Evolutionary conservation across 2,797 vertebrate species (phyloP), one percentile per base, ranked within the genome.

Genomic region (Mormyrops attenuatus): DNA sequence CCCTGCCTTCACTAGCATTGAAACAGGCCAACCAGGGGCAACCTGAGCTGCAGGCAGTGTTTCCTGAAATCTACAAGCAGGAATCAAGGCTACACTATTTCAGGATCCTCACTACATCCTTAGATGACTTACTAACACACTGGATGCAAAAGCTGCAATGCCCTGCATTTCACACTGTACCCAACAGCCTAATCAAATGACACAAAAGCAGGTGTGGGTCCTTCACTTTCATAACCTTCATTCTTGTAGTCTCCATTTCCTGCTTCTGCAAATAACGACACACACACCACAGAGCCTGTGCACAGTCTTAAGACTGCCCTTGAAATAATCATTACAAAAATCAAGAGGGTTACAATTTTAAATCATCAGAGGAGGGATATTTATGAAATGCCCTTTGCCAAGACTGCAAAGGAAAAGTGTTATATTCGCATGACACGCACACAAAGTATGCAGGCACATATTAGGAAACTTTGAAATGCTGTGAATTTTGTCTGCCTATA

Each of bases 121-220:
- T 85, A 47, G 22, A 49, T 52, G 77, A 85, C 82, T 52, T 52
- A 85, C 82, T 49, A 50, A 85, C 82, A 85, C n/a, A 85, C 82
- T 85, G 47, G n/a, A 80, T 80, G 38, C 38, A 80, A 47, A 80
- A 47, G 77, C 77, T 9, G 41, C 77, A 47, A 8, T 47, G 77
- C 77, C 82, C 82, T 85, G 82, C 47, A 85, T 85, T 85, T 85
- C 44, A 85, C 44, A 85, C n/a, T 22, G 44, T 22, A 15, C 82
- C n/a, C 41, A 85, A 26, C 22, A 30, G 44, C 49, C 22, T 52
- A 52, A 85, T 49, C 44, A 52, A 5, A 85, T 52, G 50, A 26
- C 26, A 13, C 11, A 6, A n/a, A 52, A 49, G 44, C 4, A 85
- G 41, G 44, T 52, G 34, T 1, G 77, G 73, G 6, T 80, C 77